phyloP scores from a whole-genome alignment of 2,113 vertebrate genomes.

The Crocuta crocuta region DNA sequence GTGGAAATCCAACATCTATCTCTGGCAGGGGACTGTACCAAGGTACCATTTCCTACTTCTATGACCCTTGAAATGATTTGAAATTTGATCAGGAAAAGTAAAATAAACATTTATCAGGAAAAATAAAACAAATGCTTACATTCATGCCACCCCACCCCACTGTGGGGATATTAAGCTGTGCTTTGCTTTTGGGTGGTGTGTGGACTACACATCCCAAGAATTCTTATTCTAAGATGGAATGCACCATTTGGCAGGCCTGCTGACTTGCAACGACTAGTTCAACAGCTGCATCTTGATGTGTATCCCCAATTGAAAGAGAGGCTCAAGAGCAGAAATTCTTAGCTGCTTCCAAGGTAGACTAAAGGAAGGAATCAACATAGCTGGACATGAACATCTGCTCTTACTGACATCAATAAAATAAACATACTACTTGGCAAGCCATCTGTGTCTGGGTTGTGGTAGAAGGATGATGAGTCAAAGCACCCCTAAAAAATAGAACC shows the following conservation, averaged over 20 bases:
- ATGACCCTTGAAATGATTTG: background rate
- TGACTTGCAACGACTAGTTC: background rate
- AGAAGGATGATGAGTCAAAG: background rate
- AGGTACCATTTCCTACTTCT: background rate
- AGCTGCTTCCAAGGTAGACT: slow-evolving; percentile 31
- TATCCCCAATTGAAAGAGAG: background rate
- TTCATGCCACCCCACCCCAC: background rate
- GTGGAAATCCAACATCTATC: background rate
- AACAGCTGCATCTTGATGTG: slow-evolving; percentile 52
- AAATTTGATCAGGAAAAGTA: background rate
- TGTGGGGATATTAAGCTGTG: background rate
- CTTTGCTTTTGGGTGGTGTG: background rate
- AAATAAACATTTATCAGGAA: background rate
- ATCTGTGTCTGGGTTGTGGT: background rate
- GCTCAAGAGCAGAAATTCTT: slow-evolving; percentile 26
- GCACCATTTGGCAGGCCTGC: slow-evolving; percentile 48
- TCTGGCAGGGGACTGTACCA: background rate
- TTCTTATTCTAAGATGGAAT: slow-evolving; percentile 49
- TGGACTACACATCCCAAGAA: slow-evolving; percentile 36
- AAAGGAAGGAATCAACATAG: slow-evolving; percentile 34
- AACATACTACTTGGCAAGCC: background rate
- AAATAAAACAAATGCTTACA: background rate
- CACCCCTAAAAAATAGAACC: background rate
- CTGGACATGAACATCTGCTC: background rate
- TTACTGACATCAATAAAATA: background rate